Base-by-base conservation (phyloP, 2,113 vertebrate genomes). In the Phylloscopus whistleri region DNA sequence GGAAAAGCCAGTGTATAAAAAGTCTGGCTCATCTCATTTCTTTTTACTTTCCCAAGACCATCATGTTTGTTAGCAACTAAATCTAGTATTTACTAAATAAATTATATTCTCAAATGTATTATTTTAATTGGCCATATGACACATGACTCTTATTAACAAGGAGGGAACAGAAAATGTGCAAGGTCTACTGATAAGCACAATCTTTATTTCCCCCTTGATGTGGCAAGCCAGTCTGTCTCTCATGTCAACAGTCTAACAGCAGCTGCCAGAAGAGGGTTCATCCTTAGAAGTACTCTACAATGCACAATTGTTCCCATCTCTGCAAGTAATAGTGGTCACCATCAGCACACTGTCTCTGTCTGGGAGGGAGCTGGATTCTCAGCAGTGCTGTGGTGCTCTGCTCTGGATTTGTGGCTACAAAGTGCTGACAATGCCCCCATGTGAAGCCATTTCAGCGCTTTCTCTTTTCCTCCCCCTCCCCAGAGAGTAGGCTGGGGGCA, bases 401-500 rank as follows among this genome's bases (percentile, higher is more conserved):
- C 22, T 84, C 59, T 76, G 48, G 26, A 24, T 37, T 44, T 64
- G 58, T 55, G n/a, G 27, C 67, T 84, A 16, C 60, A 63, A 41
- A 44, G 26, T 19, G 39, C n/a, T 72, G n/a, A 41, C 30, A 52
- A 6, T 5, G 11, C 9, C 13, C 9, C 2, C 1, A 3, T 4
- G 18, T 39, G 13, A 51, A 88, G 31, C 24, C 26, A 41, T 13
- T 89, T 8, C 44, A 60, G 49, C 0, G 0, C 30, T 69, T 62
- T 23, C 10, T 27, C 28, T 14, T 48, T 48, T 84, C 46, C 14
- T 52, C 21, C 6, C 5, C 33, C 15, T 6, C 4, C 7, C 7
- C 37, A 60, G 27, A 0, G 0, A 58, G 16, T 0, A 18, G 31
- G 23, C 44, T 48, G 24, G 7, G 24, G 23, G 10, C 19, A 43